phyloP scores from a whole-genome alignment of 2,888 invertebrate genomes.

The Cheilosia vulpina region DNA sequence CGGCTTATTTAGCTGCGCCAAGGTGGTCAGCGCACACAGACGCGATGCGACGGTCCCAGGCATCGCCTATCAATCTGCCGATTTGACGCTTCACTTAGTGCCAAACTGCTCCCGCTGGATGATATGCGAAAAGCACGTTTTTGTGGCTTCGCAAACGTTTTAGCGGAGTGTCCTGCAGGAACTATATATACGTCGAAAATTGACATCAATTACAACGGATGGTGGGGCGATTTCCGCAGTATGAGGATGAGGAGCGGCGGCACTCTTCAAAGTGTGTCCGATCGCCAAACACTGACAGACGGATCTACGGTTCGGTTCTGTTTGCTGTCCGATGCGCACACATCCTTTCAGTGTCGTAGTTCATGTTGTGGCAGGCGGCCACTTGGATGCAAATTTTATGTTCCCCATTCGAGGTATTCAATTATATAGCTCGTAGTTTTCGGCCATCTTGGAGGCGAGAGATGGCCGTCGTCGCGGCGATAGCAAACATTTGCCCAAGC shows the following conservation, averaged over 20 bases:
- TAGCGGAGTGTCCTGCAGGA: constrained; percentile 15
- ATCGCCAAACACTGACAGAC: constrained; percentile 49
- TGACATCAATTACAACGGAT: constrained; percentile 75
- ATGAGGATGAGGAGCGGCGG: constrained; percentile 66
- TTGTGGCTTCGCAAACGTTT: constrained; percentile 57
- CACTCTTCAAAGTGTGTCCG: constrained; percentile 70
- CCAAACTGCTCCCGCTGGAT: constrained; percentile 67
- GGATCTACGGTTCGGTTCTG: constrained; percentile 27
- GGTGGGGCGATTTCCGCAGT: constrained; percentile 66
- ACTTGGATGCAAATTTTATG: constrained; percentile 73
- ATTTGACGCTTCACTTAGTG: constrained; percentile 75
- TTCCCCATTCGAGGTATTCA: constrained; percentile 74
- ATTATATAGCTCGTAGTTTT: constrained; percentile 70
- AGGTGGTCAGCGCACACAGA: constrained; percentile 25
- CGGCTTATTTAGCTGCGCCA: constrained; percentile 70
- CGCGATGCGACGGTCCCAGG: constrained; percentile 9
- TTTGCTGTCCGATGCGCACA: constrained; percentile 10
- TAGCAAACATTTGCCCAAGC: constrained; percentile 58
- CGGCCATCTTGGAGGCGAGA: constrained; percentile 61
- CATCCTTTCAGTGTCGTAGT: constrained; percentile 70
- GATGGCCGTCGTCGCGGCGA: constrained; percentile 1
- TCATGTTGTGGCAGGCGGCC: constrained; percentile 70
- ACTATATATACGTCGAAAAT: constrained; percentile 69
- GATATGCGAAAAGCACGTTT: constrained; percentile 60
- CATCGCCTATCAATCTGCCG: constrained; percentile 72